Conservation (phyloP, 2,797 vertebrate species). For the Taeniopygia guttata region DNA sequence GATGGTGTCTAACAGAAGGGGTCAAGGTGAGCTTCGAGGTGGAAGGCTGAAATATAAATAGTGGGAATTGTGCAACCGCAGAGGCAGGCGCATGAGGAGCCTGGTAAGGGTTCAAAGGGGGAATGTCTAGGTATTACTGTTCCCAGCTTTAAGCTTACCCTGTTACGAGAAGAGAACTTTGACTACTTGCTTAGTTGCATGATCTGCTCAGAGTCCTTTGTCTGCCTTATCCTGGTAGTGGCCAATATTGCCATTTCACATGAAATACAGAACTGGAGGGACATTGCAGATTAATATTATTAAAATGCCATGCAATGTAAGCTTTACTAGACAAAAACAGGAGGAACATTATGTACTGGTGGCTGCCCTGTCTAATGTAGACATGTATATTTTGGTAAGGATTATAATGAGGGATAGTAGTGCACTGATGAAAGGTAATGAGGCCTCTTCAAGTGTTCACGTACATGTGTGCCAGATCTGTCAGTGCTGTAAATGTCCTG, state of each 20-base stretch:
- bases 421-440: neutral
- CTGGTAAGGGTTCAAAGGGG: neutral
- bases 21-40: neutral
- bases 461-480: fast-evolving
- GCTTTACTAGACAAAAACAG: neutral
- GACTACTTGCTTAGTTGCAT: neutral
- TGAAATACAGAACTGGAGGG: neutral
- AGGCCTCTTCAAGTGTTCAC: neutral
- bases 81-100: neutral
- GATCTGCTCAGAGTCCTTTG: neutral
- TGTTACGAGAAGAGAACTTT: neutral
- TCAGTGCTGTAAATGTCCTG: neutral
- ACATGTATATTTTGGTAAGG: neutral
- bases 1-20: neutral
- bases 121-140: neutral
- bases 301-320: neutral
- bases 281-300: neutral
- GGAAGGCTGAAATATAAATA: neutral
- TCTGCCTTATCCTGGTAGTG: neutral
- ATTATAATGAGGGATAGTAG: neutral
- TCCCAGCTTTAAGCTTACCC: neutral
- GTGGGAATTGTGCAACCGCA: neutral
- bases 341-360: neutral
- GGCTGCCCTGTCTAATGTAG: neutral
- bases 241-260: neutral